phyloP scores from a whole-genome alignment of 2,888 invertebrate genomes.

The Clitarchus hookeri region DNA sequence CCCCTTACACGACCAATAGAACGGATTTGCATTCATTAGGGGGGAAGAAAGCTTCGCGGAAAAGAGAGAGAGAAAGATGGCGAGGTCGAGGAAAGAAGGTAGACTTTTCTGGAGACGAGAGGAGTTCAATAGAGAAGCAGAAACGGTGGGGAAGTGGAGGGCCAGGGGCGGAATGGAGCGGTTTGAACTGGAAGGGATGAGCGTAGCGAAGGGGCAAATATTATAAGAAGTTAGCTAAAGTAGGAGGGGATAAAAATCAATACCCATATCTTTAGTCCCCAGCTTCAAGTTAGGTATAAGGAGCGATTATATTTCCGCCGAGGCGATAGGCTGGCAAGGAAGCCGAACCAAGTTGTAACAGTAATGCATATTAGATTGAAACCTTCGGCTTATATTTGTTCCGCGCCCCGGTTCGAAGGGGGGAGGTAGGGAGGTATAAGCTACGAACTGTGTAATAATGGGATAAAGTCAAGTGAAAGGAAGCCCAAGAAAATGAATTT shows the following conservation, averaged over 20 bases:
- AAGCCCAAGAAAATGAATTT: neutral
- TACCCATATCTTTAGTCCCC: constrained; percentile 33
- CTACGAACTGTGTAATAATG: constrained; percentile 14
- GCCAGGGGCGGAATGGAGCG: neutral
- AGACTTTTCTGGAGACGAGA: constrained; percentile 17
- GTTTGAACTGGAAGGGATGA: neutral
- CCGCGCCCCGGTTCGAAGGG: neutral
- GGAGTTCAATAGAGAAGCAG: constrained; percentile 21
- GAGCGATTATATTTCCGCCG: constrained; percentile 15
- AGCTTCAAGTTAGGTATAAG: constrained; percentile 21
- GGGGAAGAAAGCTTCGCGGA: constrained; percentile 3
- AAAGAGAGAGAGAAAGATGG: neutral
- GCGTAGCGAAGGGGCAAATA: constrained; percentile 2
- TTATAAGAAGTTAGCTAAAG: constrained; percentile 22
- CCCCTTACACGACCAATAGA: constrained; percentile 28
- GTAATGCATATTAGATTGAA: constrained; percentile 25
- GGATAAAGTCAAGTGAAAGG: constrained; percentile 14
- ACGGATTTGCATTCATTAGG: constrained; percentile 40
- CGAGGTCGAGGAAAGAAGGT: constrained; percentile 22
- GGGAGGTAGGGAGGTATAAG: neutral
- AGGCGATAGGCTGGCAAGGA: constrained; percentile 18
- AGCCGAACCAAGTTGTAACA: constrained; percentile 25
- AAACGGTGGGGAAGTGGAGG: neutral
- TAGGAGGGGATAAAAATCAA: constrained; percentile 34
- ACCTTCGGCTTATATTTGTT: constrained; percentile 21